Evolutionary conservation across 2,888 invertebrate species (phyloP).

Genomic region (Branchellion lobata): DNA sequence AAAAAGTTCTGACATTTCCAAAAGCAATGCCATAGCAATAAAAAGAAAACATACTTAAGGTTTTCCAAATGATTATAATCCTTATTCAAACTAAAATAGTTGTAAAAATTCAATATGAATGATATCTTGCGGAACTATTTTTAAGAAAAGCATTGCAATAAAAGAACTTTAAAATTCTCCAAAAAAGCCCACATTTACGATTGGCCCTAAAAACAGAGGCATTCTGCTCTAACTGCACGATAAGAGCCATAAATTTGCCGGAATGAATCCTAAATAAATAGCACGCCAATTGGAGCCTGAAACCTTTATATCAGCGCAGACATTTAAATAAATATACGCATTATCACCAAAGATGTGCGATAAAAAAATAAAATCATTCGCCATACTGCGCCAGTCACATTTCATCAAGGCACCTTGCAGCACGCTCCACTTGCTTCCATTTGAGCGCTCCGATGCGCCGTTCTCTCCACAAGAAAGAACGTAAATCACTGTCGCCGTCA

Average conservation of each 20-base stretch:
- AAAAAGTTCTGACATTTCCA: too few species aligned
- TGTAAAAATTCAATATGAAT: too few species aligned
- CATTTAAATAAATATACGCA: slow-evolving; percentile 13
- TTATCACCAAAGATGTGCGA: slow-evolving; percentile 9
- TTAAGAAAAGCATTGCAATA: too few species aligned
- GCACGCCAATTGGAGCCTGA: slow-evolving; percentile 7
- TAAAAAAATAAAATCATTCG: slow-evolving; percentile 4
- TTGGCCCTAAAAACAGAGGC: neutral
- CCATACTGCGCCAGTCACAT: slow-evolving; percentile 11
- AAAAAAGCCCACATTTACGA: too few species aligned
- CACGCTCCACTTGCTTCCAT: slow-evolving; percentile 2
- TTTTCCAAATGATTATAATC: too few species aligned
- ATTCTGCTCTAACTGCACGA: neutral
- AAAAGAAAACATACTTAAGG: too few species aligned
- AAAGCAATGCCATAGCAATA: too few species aligned
- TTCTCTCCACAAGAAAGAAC: neutral
- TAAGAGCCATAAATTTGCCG: neutral
- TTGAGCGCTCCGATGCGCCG: slow-evolving; percentile 2
- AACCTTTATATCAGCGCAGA: slow-evolving; percentile 7
- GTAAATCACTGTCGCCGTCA: neutral
- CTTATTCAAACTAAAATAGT: too few species aligned
- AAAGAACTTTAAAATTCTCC: too few species aligned
- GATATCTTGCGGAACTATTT: too few species aligned
- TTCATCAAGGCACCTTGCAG: neutral
- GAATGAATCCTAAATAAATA: slow-evolving; percentile 7